phyloP scores from a whole-genome alignment of 23 tunicate genomes.

The Phallusia fumigata region DNA sequence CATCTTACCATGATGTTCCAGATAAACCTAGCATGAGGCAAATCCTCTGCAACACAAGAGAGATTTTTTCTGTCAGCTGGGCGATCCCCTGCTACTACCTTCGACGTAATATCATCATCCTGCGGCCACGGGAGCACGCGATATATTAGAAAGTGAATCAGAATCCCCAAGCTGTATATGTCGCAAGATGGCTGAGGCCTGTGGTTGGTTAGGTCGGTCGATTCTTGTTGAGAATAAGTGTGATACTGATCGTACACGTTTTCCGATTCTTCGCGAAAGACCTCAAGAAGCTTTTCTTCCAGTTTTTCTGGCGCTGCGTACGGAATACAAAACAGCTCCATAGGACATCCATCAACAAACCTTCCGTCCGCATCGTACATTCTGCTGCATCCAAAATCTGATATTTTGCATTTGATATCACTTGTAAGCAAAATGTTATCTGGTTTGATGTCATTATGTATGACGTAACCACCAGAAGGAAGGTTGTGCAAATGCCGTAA shows the following conservation, averaged over 20 bases:
- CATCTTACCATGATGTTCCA: background rate
- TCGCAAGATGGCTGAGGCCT: background rate
- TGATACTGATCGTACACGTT: background rate
- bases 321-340: background rate
- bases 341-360: background rate
- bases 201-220: background rate
- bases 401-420: background rate
- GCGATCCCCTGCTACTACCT: background rate
- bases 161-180: background rate
- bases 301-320: background rate
- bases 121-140: background rate
- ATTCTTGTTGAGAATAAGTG: background rate
- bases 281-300: background rate
- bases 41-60: background rate
- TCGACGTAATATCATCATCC: background rate
- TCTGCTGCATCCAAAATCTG: constrained; percentile 4
- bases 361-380: background rate
- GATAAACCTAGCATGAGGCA: background rate
- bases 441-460: background rate
- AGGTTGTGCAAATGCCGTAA: background rate
- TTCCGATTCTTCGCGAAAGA: background rate
- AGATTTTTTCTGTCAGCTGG: background rate
- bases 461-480: background rate
- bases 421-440: background rate
- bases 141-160: background rate